Evolutionary conservation across 1,140 invertebrate genomes (phyloP), one percentile per base, ranked within the genome.

Genomic region (Drosophila neocordata): DNA sequence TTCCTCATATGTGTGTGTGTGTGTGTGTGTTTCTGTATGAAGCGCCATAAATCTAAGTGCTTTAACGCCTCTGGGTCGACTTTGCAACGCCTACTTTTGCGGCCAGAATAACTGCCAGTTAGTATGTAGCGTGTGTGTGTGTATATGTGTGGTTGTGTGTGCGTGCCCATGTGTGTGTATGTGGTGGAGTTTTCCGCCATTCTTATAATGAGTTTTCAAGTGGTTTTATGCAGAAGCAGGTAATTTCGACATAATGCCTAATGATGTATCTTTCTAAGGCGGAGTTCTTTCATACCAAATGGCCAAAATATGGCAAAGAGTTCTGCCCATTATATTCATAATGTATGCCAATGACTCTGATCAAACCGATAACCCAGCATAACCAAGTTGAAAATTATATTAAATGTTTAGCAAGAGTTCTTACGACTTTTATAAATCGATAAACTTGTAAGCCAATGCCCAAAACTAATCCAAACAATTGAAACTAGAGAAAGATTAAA

Each of bases 201-300:
- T 73, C 70, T 71, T 79, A 82, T 88, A 87, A 88, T 88, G 84
- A 87, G 84, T 87, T 88, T 87, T 87, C 79, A 88, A 88, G 83
- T 87, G 79, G 79, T 89, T 79, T 78, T 78, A 75, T 89, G 83
- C 78, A 81, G 85, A 81, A 77, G 80, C 69, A 81, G 85, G 82
- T 88, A 88, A 88, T 87, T 82, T 87, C 73, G 66, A 65, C 80
- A 85, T 88, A 88, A 87, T 88, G 65, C 78, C 83, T 88, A 87
- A 87, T 87, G 82, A 87, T 87, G 83, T 87, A 82, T 87, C 68
- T 79, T 71, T 70, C 48, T 68, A 41, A 24, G 18, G 51, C 55
- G 69, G 59, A 76, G 56, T 59, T 58, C 63, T 60, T 38, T 69
- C 74, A 57, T 69, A 58, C 37, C 61, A 63, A 66, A 51, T 44